A percentile compares a stretch with the other conserved stretches of the same genome.
Conservation (phyloP, 2,888 invertebrate genomes). For the Drosophila paramelanica region DNA sequence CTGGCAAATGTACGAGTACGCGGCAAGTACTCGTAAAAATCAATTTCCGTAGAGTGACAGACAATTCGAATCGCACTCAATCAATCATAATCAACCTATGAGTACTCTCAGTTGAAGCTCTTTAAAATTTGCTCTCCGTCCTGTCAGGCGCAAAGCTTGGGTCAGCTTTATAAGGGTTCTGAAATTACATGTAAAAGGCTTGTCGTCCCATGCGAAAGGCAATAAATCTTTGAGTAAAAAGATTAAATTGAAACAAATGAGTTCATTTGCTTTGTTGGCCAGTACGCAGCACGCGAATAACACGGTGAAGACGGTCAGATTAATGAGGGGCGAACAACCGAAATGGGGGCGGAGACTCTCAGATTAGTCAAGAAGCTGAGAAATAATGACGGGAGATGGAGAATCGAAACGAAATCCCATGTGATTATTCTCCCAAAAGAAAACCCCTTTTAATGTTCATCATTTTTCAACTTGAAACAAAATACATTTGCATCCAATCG, state of each 20-base stretch:
- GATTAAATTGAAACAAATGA: conserved; percentile 77
- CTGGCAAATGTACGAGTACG: conserved; percentile 44
- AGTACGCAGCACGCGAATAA: conserved; percentile 19
- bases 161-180: conserved; percentile 33
- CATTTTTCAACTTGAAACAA: conserved; percentile 2
- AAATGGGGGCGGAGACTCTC: neutral
- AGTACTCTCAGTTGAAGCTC: conserved; percentile 54
- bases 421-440: neutral
- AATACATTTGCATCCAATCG: conserved; percentile 14
- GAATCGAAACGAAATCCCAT: conserved; percentile 9
- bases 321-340: conserved; percentile 7
- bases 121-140: conserved; percentile 51
- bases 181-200: conserved; percentile 48
- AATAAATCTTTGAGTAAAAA: conserved; percentile 71
- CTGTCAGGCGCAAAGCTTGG: conserved; percentile 27
- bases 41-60: conserved; percentile 55
- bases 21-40: conserved; percentile 54
- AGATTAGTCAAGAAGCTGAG: conserved; percentile 9
- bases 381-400: conserved; percentile 8
- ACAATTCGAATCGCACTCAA: conserved; percentile 64
- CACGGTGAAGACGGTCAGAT: conserved; percentile 14
- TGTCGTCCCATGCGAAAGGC: conserved; percentile 61
- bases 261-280: conserved; percentile 61
- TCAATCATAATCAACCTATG: conserved; percentile 73
- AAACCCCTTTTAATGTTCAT: neutral